Percentiles rank a stretch among this genome's conserved stretches.
Conservation (phyloP, 2,888 invertebrate species). For the Polietes domitor region DNA sequence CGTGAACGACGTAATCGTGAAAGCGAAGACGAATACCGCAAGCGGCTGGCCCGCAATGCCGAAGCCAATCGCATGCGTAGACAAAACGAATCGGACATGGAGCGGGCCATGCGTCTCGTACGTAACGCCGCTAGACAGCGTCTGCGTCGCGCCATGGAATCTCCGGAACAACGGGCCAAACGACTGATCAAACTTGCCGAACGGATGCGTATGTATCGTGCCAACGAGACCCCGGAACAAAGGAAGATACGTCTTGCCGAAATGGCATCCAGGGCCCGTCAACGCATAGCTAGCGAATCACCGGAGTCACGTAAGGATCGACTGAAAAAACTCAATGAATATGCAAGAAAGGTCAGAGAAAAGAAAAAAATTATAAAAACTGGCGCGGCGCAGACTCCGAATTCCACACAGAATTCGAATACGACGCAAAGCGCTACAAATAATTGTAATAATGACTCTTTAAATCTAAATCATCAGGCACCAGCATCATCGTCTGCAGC, state of each 20-base stretch:
- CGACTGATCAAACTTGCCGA: constrained; percentile 79
- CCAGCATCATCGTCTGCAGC: constrained; percentile 66
- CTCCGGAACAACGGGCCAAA: constrained; percentile 79
- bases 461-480: constrained; percentile 79
- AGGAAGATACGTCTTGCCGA: constrained; percentile 79
- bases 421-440: constrained; percentile 72
- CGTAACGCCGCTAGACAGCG: constrained; percentile 80
- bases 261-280: constrained; percentile 80
- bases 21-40: constrained; percentile 80
- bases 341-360: constrained; percentile 81
- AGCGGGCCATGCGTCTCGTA: constrained; percentile 80
- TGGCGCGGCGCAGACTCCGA: constrained; percentile 72
- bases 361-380: constrained; percentile 79
- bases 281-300: constrained; percentile 79
- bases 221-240: constrained; percentile 79
- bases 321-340: constrained; percentile 81
- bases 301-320: constrained; percentile 80
- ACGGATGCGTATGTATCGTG: constrained; percentile 79
- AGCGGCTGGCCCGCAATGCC: constrained; percentile 79
- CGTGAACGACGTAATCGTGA: constrained; percentile 80
- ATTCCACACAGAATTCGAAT: constrained; percentile 70
- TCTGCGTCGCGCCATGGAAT: constrained; percentile 80
- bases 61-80: constrained; percentile 80
- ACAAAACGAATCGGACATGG: constrained; percentile 79
- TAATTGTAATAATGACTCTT: constrained; percentile 78